Base-by-base conservation (phyloP, 1,140 invertebrate genomes). In the Drosophila quadrilineata region DNA sequence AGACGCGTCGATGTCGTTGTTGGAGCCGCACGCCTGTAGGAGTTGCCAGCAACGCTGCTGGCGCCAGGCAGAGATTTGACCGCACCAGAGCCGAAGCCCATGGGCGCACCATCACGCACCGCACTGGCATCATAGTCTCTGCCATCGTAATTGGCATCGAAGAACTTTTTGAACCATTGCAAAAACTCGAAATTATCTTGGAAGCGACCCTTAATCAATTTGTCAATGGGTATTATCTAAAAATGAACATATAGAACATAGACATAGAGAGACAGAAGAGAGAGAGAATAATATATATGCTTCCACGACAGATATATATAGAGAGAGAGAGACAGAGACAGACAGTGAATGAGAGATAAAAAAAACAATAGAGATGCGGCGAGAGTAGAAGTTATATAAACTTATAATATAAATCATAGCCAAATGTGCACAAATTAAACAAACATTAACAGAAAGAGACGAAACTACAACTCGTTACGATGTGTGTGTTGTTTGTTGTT, bases 141-240 rank as follows among this genome's bases (percentile, higher is more conserved):
- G 88, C 96, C 97, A 90, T 95, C 94, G 92, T 98, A 98, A 92
- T 99, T 99, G 66, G 97, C 97, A 92, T 99, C 98, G 92, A 98
- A 99, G 91, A 99, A 99, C 91, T 98, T 98, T 93, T 99, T 99
- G 93, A 99, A 99, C 98, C 98, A 99, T 93, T 99, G 98, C 70
- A 99, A 94, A 92, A 99, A 99, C 91, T 99, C 98, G 93, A 99
- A 99, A 92, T 99, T 99, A 93, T 99, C 98, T 93, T 97, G 96
- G 91, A 98, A 98, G 74, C 95, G 94, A 88, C 96, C 97, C 92
- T 98, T 98, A 80, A 98, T 96, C 92, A 96, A 92, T 92, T 92
- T 95, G 93, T 96, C 95, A 92, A 96, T 95, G 75, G 95, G 94
- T 90, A 96, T 94, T 91, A 95, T 96, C 95, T 96, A 92, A 90